Evolutionary conservation across 2,888 invertebrate species (phyloP), one percentile per base, ranked within the genome.

Genomic region (Aricia artaxerxes): DNA sequence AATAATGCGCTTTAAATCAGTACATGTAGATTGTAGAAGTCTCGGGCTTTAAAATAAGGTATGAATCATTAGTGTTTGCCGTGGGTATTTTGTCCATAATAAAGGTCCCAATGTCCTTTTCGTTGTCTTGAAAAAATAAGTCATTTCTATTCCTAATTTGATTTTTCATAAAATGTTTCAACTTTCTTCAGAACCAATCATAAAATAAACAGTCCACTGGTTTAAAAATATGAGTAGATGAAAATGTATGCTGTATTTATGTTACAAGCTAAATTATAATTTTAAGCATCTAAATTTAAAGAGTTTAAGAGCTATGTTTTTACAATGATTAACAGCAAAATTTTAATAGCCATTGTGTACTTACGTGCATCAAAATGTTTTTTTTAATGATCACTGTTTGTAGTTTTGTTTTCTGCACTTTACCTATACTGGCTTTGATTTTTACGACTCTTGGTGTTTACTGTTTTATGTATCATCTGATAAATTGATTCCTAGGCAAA

Each of bases 291-390:
- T 53, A 7, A 24, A 4, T 61, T n/a, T 0, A 24, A 6, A 9
- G 24, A 24, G 9, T 24, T 9, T 24, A n/a, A 64, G 9, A 64
- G 1, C 77, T 81, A 6, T 79, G 11, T 64, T 9, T 31, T 64
- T 31, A 31, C 31, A 64, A 57, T 16, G 4, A 16, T 31, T 11
- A 24, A 24, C 6, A 73, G n/a, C 64, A 78, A 77, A 81, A 83
- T 86, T 85, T 85, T 84, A 83, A 85, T 85, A 86, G 85, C 85
- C 86, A 84, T 86, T 86, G 82, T 80, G 81, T 88, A 84, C 81
- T 78, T 84, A 86, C 89, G 90, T 90, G 90, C 90, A 90, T 88
- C 87, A 84, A 85, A 80, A 76, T 79, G 78, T 61, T 79, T 73
- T 82, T 76, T 80, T 81, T 83, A 9, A 53, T 53, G 3, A 31